Base-by-base conservation (phyloP, 2,888 invertebrate species). In the Ceramica pisi region DNA sequence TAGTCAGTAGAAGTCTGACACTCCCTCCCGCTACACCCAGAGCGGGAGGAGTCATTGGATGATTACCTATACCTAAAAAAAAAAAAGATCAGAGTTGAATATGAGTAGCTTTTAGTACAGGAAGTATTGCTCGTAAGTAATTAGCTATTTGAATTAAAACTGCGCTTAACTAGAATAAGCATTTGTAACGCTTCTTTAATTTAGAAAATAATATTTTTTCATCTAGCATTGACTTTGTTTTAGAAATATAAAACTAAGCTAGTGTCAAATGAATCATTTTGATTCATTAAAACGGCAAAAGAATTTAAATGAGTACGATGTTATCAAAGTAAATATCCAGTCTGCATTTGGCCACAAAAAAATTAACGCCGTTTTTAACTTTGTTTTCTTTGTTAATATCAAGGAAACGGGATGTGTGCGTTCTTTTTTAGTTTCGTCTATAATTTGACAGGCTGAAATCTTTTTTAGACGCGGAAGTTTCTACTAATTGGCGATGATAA, bases 401-500 rank as follows among this genome's bases (percentile, higher is more conserved):
- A 85, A 83, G 84, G 84, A 86, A 87, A 82, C 80, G 80, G 84
- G 86, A 86, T 82, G 82, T 74, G 67, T 46, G 81, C 81, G 87
- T 88, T 88, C 85, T 87, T 88, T 86, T 76, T 82, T 78, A 72
- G 75, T 81, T 87, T 88, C 83, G 87, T 87, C 83, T 80, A 86
- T 85, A 85, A 86, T 87, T 90, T 89, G 90, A 90, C 88, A 87
- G 83, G 87, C 84, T 79, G 83, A 84, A 71, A 78, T 60, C 69
- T 86, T 85, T 88, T 91, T 84, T 87, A 86, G 85, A 93, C 91
- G 87, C 94, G 94, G 94, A 95, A 94, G 92, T 83, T 67, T 71
- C 76, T 67, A 71, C 90, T 93, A 94, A 94, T 94, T 94, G 91
- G 90, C 89, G 87, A 90, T 90, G 91, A 94, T 92, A 91, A 92